A percentile compares a stretch with the other conserved stretches of the same genome.
phyloP scores from a whole-genome alignment of 2,888 invertebrate species.

The Strigamia transsilvanica region DNA sequence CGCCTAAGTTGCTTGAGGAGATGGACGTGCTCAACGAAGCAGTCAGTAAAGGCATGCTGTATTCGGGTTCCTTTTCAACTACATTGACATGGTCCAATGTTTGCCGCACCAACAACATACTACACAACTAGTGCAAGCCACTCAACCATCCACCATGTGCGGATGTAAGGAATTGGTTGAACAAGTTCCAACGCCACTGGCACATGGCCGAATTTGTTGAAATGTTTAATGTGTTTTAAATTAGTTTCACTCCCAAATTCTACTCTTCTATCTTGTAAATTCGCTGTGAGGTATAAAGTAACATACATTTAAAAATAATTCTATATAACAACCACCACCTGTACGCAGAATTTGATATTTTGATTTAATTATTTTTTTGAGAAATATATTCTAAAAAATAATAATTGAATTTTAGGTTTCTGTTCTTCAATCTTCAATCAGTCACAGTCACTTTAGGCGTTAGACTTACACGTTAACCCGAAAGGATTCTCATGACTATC shows the following conservation, averaged over 20 bases:
- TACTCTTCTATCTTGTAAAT: background rate
- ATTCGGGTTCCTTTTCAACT: slow-evolving; percentile 6
- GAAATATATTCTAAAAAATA: too few species aligned
- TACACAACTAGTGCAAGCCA: background rate
- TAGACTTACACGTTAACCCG: background rate
- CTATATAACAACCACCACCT: background rate
- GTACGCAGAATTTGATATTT: background rate
- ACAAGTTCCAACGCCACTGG: background rate
- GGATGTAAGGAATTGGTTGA: background rate
- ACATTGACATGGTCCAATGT: slow-evolving; percentile 28
- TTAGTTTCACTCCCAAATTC: background rate
- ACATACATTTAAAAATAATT: background rate
- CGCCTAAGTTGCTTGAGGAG: background rate
- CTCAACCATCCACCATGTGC: background rate
- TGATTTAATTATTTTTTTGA: too few species aligned
- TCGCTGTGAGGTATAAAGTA: background rate
- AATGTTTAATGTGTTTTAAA: background rate
- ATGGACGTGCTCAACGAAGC: slow-evolving; percentile 27
- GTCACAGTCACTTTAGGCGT: background rate
- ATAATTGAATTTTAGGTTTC: background rate
- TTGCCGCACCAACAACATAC: slow-evolving; percentile 4
- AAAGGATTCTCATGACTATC: slow-evolving; percentile 6
- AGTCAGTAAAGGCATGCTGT: background rate
- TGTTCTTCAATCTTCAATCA: background rate
- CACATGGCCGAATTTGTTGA: background rate